A percentile compares a stretch with the other conserved stretches of the same genome.
Evolutionary conservation across 2,797 vertebrate species (phyloP).

Genomic region (Orientallactaga sibirica): DNA sequence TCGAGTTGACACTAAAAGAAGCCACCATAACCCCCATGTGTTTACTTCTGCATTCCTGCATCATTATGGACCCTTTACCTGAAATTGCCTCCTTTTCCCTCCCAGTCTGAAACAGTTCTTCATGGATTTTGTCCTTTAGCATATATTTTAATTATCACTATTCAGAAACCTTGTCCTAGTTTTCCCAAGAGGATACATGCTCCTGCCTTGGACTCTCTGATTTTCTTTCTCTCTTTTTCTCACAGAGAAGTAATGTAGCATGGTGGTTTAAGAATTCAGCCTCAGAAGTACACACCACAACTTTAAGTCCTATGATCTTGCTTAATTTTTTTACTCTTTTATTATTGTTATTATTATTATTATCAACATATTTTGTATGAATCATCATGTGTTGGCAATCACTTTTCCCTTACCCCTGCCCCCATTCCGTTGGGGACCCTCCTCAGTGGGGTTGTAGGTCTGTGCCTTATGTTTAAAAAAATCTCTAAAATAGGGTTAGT

Average conservation of each 20-base stretch:
- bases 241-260: background rate
- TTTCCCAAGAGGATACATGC: background rate
- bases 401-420: no score
- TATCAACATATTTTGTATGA: no score
- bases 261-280: background rate
- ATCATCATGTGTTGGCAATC: no score
- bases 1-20: background rate
- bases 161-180: background rate
- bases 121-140: constrained; percentile 1
- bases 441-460: no score
- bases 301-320: background rate
- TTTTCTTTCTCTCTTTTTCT: background rate
- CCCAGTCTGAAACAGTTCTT: background rate
- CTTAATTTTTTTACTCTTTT: background rate
- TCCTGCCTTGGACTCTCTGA: background rate
- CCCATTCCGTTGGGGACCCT: no score
- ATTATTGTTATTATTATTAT: no score
- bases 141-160: background rate
- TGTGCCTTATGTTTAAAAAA: no score
- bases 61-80: background rate
- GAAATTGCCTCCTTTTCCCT: background rate
- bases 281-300: background rate
- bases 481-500: background rate
- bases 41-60: background rate
- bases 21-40: background rate